These are phyloP conservation scores for Galleria mellonella DNA, from an alignment of 1,140 invertebrate species.

Conservation along the genomic window DNA sequence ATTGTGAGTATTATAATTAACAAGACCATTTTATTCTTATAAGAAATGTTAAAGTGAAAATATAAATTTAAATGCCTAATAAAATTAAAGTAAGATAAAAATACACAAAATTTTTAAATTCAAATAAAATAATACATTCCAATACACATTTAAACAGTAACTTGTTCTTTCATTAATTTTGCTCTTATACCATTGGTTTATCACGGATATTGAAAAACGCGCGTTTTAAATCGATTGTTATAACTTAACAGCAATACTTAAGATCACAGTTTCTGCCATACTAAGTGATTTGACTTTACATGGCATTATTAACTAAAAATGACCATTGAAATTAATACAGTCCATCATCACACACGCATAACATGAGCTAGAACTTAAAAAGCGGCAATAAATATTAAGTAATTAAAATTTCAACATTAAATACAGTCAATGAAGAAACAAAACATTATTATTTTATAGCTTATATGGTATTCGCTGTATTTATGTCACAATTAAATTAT, in stretches of 20 bases:
- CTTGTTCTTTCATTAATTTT: neutral
- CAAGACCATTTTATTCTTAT: slow-evolving; percentile 4
- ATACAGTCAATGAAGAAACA: slow-evolving; percentile 32
- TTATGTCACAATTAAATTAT: slow-evolving; percentile 14
- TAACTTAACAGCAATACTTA: slow-evolving; percentile 26
- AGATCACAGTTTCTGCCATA: slow-evolving; percentile 34
- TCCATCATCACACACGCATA: slow-evolving; percentile 14
- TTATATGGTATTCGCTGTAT: slow-evolving; percentile 27
- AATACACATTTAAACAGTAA: neutral
- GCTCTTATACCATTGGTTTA: too few relatives aligned
- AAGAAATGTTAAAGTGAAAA: slow-evolving; percentile 5
- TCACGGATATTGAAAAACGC: too few relatives aligned
- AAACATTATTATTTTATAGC: slow-evolving; percentile 8
- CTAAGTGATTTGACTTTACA: slow-evolving; percentile 15
- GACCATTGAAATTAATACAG: slow-evolving; percentile 17
- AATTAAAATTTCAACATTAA: slow-evolving; percentile 35
- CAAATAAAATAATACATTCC: too few relatives aligned
- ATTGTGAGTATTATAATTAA: slow-evolving; percentile 24
- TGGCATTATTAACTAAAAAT: slow-evolving; percentile 16
- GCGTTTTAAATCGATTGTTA: slow-evolving; percentile 1
- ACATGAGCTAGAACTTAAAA: slow-evolving; percentile 27
- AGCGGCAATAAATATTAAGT: slow-evolving; percentile 12
- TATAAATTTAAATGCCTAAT: slow-evolving; percentile 7
- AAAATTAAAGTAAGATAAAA: neutral
- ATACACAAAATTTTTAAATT: neutral